These are phyloP conservation scores for Lamellibrachia luymesi DNA, from an alignment of 1,140 invertebrate genomes.

Conservation along the genomic window DNA sequence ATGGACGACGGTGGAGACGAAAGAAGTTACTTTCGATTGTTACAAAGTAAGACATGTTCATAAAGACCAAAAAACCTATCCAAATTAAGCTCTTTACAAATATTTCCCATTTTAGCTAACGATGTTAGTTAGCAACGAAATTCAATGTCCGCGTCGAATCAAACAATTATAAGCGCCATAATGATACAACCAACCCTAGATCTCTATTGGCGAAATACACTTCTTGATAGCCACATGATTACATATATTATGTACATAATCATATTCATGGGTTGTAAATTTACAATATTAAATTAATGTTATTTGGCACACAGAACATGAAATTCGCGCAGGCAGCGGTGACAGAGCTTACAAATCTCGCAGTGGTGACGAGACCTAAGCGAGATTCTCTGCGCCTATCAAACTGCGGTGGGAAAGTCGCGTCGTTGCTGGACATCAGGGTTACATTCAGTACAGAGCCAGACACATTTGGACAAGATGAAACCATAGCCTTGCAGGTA, in stretches of 20 bases:
- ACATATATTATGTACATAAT: no score
- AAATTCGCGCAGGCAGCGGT: conserved; percentile 49
- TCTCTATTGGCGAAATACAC: no score
- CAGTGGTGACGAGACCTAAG: conserved; percentile 48
- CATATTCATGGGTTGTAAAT: no score
- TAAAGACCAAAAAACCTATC: not conserved
- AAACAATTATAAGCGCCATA: not conserved
- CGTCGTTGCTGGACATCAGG: conserved; percentile 46
- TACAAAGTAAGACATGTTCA: not conserved
- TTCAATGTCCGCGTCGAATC: not conserved
- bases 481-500: conserved; percentile 48
- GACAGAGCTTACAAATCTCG: conserved; percentile 34
- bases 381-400: conserved; percentile 43
- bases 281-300: not conserved
- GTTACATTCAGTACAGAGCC: conserved; percentile 40
- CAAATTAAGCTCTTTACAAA: not conserved
- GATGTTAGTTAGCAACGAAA: not conserved
- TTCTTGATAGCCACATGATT: no score
- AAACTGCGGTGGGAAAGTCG: conserved; percentile 38
- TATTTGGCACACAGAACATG: conserved; percentile 34
- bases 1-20: not conserved
- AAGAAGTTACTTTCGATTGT: not conserved
- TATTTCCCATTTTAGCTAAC: not conserved
- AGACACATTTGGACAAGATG: conserved; percentile 40
- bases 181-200: no score